Evolutionary conservation across 2,113 vertebrate species (phyloP), one percentile per base, ranked within the genome.

Genomic region (Triplophysa siluroides): DNA sequence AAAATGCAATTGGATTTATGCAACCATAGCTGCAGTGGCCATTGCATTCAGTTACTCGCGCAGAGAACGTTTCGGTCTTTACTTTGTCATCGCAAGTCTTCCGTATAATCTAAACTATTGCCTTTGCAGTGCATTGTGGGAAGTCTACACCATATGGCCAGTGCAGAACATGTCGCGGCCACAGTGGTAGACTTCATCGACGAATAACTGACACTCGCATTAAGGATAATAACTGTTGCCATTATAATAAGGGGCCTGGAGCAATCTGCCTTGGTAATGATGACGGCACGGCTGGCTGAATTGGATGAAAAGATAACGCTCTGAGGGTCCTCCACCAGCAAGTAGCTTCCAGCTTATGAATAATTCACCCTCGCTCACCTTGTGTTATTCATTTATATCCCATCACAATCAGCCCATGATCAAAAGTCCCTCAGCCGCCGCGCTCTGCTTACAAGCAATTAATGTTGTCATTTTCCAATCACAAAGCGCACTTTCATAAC

Each of bases 331-430:
- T 60, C 78, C 76, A 33, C 76, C 38, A 23, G 66, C 76, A 50
- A 78, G 75, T 47, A 65, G 81, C 81, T 72, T 78, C 68, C 76
- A 73, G 81, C 81, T 78, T 82, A 78, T 82, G 76, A 82, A 82
- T 82, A 66, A 82, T 81, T 80, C 68, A 65, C 63, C 83, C 74
- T 61, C 68, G 38, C 82, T 80, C 73, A 77, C 78, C 63, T 69
- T 72, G 78, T 71, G 78, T 77, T 79, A 69, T 72, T 76, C 83
- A 81, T 81, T 82, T 76, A 70, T 87, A 86, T 84, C 86, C 86
- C 86, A 86, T 91, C 89, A 91, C 88, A 89, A 89, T 88, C 90
- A 87, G 88, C 84, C 83, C 87, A 88, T 52, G 29, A 77, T 82
- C 81, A 58, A 54, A 65, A 72, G 73, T 76, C 80, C 75, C 61